These are phyloP conservation scores for Mesoclemmys tuberculata DNA, from an alignment of 2,113 vertebrate species.

Conservation along the genomic window DNA sequence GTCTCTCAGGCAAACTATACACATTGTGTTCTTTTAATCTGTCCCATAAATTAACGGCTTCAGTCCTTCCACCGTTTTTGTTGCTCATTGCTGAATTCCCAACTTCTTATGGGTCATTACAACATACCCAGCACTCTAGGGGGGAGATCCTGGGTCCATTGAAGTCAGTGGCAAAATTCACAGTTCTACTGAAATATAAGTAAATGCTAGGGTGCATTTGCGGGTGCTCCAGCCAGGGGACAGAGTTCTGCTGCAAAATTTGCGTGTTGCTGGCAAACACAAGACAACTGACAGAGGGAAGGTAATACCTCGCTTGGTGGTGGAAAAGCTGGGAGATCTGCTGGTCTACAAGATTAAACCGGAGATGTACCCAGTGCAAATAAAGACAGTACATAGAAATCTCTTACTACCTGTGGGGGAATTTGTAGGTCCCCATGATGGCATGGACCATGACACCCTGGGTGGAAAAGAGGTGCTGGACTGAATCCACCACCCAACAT, in stretches of 20 bases:
- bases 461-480: too few species aligned
- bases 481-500: too few species aligned
- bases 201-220: not conserved
- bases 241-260: too few species aligned
- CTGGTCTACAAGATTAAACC: too few species aligned
- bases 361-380: conserved; percentile 19
- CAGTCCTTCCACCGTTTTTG: not conserved
- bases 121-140: not conserved
- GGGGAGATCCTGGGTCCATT: not conserved
- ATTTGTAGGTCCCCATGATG: too few species aligned
- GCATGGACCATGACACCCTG: too few species aligned
- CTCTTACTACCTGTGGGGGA: too few species aligned
- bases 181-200: not conserved
- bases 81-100: not conserved
- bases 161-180: conserved; percentile 11
- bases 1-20: not conserved
- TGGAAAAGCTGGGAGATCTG: too few species aligned
- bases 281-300: too few species aligned
- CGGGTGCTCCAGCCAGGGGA: too few species aligned
- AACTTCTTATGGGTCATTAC: not conserved
- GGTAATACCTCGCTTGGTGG: too few species aligned
- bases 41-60: not conserved
- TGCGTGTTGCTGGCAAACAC: too few species aligned
- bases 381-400: not conserved
- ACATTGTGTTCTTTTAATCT: not conserved